These are phyloP conservation scores for Trichonephila clavipes DNA, from an alignment of 1,140 invertebrate species.

Conservation along the genomic window DNA sequence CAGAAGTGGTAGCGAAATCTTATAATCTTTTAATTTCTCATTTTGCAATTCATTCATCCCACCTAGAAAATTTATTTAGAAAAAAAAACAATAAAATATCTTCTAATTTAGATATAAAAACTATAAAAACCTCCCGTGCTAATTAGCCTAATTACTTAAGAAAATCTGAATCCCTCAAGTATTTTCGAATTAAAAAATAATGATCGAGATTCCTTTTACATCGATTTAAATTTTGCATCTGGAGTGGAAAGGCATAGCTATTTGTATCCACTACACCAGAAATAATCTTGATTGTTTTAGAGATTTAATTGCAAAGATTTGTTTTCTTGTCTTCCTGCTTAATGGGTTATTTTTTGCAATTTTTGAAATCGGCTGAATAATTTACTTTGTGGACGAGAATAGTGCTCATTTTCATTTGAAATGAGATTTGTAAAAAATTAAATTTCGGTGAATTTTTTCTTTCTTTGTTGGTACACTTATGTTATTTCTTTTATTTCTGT, in stretches of 20 bases:
- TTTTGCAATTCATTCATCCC: neutral
- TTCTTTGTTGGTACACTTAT: neutral
- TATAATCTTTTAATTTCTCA: neutral
- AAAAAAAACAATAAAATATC: neutral
- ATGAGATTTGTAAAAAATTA: neutral
- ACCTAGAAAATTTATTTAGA: neutral
- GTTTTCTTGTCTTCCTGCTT: neutral
- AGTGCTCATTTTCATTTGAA: neutral
- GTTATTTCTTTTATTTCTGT: neutral
- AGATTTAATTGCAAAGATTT: conserved; percentile 19
- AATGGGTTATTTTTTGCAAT: neutral
- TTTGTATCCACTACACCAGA: neutral
- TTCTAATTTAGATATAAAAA: neutral
- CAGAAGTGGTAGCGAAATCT: neutral
- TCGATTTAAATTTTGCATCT: neutral
- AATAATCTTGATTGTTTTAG: neutral
- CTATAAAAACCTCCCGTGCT: neutral
- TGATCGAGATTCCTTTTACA: neutral
- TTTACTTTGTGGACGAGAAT: neutral
- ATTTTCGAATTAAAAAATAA: conserved; percentile 25
- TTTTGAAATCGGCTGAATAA: conserved; percentile 6
- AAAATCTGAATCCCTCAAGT: conserved; percentile 26
- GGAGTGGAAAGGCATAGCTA: neutral
- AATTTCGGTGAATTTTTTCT: no score
- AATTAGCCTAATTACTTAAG: conserved; percentile 43